These are phyloP conservation scores for Aramus guarauna DNA, from an alignment of 2,113 vertebrate genomes.

Conservation along the genomic window DNA sequence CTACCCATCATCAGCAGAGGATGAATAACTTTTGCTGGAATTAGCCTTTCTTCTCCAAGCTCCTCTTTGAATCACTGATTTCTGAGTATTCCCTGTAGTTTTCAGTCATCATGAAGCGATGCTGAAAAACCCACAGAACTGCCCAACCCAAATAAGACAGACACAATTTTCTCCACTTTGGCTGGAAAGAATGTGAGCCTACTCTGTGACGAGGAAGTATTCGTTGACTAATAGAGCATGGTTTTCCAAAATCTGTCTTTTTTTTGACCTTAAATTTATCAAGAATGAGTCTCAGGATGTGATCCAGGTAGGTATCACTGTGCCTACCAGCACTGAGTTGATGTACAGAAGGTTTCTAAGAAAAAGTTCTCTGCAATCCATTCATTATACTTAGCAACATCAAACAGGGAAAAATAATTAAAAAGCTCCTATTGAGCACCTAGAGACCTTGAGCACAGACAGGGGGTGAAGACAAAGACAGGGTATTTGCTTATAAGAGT, in stretches of 20 bases:
- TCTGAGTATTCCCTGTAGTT: conserved; percentile 27
- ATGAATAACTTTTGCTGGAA: not conserved
- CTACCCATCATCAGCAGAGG: not conserved
- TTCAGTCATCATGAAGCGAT: conserved; percentile 19
- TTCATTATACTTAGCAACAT: conserved; percentile 64
- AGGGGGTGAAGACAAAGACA: conserved; percentile 37
- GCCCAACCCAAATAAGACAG: conserved; percentile 11
- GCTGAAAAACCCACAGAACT: conserved; percentile 32
- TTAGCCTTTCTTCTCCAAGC: not conserved
- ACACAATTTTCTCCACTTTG: not conserved
- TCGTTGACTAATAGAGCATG: not conserved
- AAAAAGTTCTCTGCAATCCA: conserved; percentile 40
- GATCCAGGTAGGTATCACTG: conserved; percentile 25
- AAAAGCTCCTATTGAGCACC: conserved; percentile 65
- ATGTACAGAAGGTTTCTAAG: conserved; percentile 6
- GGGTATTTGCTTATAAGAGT: conserved; percentile 38
- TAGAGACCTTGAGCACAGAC: conserved; percentile 58
- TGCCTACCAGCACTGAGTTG: conserved; percentile 1
- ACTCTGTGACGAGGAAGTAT: not conserved
- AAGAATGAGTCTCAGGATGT: conserved; percentile 9
- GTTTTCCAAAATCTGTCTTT: conserved; percentile 19
- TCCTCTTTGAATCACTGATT: conserved; percentile 36
- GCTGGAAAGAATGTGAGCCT: not conserved
- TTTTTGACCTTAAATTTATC: conserved; percentile 1
- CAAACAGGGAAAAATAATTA: conserved; percentile 73